Base-by-base conservation (phyloP, 2,888 invertebrate species). In the Cephus pulcher region DNA sequence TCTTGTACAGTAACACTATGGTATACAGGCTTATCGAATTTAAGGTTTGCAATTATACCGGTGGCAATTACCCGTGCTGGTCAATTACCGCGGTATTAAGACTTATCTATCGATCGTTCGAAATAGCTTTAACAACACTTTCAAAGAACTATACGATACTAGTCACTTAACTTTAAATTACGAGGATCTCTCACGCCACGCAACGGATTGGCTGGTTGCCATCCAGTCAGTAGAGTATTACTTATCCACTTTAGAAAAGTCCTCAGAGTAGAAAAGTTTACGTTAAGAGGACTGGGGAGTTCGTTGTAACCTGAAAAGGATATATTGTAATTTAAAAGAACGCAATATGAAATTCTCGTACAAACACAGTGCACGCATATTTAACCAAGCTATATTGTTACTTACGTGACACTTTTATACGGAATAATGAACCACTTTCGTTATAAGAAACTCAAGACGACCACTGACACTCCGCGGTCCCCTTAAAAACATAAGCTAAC, bases 31-130 rank as follows among this genome's bases (percentile, higher is more conserved):
- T 77, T 80, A 78, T 78, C 84, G 84, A 84, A 86, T 86, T 86
- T 86, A 82, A 85, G 84, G 84, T 83, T 86, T 84, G 83, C 82
- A 78, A 81, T 81, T 81, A 80, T 83, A 79, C 79, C 73, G 75
- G 79, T 80, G 79, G 84, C 83, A 84, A 86, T 87, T 87, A 74
- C 78, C 81, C 78, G 82, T 77, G 79, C 81, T 56, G 81, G 84
- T 85, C 87, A 88, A 87, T 88, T 88, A 88, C 87, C 84, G 84
- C 84, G 83, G 81, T 84, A 85, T 86, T 83, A 85, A 85, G 34
- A 30, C 33, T 71, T 30, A 71, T 71, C 56, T 56, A 56, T 23
- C 56, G 56, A 56, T 56, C 56, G 23, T 56, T 23, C 15, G 56
- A 56, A 56, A 56, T 56, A 56, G 6, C 56, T 56, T 56, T 9